These are phyloP conservation scores for Torymus tubicola DNA, from an alignment of 2,888 invertebrate genomes.

Conservation along the genomic window DNA sequence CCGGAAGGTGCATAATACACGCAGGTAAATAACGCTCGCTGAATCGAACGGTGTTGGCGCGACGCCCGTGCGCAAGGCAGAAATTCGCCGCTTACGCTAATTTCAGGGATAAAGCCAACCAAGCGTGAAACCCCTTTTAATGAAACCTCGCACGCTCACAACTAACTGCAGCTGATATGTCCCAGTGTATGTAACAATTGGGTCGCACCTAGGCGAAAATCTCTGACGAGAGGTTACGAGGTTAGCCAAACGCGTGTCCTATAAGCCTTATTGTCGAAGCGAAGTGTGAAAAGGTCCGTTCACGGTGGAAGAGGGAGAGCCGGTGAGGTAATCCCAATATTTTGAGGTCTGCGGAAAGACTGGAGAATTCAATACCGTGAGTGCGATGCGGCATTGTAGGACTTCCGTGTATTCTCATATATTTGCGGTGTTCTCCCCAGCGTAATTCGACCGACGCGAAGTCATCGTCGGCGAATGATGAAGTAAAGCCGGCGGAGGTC, in stretches of 20 bases:
- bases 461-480: neutral
- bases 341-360: constrained; percentile 25
- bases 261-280: too few relatives aligned
- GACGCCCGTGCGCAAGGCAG: neutral
- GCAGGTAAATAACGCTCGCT: too few relatives aligned
- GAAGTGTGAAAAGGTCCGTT: too few relatives aligned
- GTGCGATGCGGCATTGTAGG: constrained; percentile 6
- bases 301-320: neutral
- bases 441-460: constrained; percentile 29
- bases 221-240: neutral
- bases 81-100: constrained; percentile 17
- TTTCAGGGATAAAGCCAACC: constrained; percentile 23
- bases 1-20: neutral
- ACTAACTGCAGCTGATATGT: constrained; percentile 9
- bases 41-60: too few relatives aligned
- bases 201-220: constrained; percentile 18
- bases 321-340: constrained; percentile 22
- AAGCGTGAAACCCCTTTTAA: constrained; percentile 37
- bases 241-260: too few relatives aligned
- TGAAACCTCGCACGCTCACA: neutral
- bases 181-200: constrained; percentile 7
- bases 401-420: constrained; percentile 20
- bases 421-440: neutral
- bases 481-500: neutral
- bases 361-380: constrained; percentile 21